Percentiles rank a stretch among this genome's conserved stretches.
phyloP scores from a whole-genome alignment of 2,113 vertebrate genomes.

The Erinaceus europaeus region DNA sequence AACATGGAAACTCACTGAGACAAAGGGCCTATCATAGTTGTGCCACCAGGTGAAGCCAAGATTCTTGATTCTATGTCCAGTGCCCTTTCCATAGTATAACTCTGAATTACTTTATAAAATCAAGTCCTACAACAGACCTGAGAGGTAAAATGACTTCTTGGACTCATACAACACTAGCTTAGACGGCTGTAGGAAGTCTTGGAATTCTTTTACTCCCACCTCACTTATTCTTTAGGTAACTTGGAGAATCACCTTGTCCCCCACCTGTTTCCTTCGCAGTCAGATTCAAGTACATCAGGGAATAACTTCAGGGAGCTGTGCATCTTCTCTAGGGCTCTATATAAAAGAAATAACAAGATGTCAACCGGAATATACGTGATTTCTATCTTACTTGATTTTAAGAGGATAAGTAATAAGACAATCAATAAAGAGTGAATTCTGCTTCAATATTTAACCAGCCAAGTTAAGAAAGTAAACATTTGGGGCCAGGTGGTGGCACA shows the following conservation, averaged over 20 bases:
- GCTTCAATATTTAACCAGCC: too few relatives aligned
- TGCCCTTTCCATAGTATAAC: neutral
- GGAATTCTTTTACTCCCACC: neutral
- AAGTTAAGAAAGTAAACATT: too few relatives aligned
- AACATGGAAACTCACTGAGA: neutral
- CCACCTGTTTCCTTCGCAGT: conserved; percentile 12
- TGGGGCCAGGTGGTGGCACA: too few relatives aligned
- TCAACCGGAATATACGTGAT: neutral
- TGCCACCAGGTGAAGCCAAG: neutral
- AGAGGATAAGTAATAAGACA: neutral
- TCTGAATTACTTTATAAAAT: neutral
- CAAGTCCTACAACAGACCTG: conserved; percentile 69
- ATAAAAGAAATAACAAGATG: conserved; percentile 40
- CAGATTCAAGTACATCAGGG: conserved; percentile 69
- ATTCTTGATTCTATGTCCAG: neutral
- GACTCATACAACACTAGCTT: neutral
- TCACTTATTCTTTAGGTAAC: conserved; percentile 24
- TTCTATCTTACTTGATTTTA: conserved; percentile 5
- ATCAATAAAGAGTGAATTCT: too few relatives aligned
- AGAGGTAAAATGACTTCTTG: conserved; percentile 34
- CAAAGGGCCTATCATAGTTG: neutral
- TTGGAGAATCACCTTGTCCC: conserved; percentile 20
- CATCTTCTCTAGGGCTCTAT: conserved; percentile 54
- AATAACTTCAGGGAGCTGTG: conserved; percentile 22
- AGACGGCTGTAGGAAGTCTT: conserved; percentile 17